These are phyloP conservation scores for Accipiter cooperii DNA, from an alignment of 2,113 vertebrate species.

Conservation along the genomic window DNA sequence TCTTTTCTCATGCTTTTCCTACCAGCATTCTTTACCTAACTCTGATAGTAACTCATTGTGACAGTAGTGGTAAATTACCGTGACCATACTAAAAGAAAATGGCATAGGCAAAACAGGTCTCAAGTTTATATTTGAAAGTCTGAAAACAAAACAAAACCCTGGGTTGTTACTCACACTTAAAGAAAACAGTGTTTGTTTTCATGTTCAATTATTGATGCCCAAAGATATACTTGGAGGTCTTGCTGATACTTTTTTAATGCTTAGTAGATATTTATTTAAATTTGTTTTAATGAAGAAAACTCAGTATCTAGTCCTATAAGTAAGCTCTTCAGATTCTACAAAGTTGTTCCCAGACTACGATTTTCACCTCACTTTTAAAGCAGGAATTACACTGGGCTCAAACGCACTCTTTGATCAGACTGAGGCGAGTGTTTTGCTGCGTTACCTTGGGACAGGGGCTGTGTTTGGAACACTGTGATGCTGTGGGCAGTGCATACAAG, in stretches of 20 bases:
- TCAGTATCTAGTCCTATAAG: neutral
- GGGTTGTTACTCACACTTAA: neutral
- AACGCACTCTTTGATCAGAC: rapidly evolving
- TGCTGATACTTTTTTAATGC: neutral
- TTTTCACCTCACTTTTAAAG: neutral
- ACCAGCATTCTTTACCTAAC: neutral
- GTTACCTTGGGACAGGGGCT: neutral
- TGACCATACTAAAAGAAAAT: neutral
- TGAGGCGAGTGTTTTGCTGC: neutral
- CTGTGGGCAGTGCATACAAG: neutral
- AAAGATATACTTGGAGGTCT: neutral
- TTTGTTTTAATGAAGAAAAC: neutral
- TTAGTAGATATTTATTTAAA: neutral
- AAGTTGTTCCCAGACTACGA: neutral
- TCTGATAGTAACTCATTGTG: neutral
- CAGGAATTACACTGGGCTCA: rapidly evolving
- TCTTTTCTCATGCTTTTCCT: neutral
- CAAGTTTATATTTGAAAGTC: neutral
- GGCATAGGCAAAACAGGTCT: neutral
- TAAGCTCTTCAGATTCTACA: neutral
- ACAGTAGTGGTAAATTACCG: neutral
- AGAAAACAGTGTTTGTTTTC: neutral
- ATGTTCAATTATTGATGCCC: neutral
- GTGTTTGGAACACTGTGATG: neutral
- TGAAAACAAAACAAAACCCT: neutral